Conservation (phyloP, 2,797 vertebrate genomes). For the Naso thynnoides region DNA sequence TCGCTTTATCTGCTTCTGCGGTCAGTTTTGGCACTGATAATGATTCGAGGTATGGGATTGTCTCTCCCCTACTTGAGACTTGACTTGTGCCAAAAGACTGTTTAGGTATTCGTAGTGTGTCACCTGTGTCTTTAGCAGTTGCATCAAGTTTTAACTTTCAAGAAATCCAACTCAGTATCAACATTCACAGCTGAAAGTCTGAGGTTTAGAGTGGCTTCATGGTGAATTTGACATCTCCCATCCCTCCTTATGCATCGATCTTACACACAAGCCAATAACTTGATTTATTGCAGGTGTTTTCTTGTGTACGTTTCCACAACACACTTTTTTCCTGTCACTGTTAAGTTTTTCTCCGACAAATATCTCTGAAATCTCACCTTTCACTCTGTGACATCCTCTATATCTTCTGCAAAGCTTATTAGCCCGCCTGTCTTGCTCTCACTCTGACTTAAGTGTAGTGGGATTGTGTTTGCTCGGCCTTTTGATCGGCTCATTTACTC, state of each 20-base stretch:
- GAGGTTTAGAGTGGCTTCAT: conserved; percentile 26
- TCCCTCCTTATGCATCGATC: conserved; percentile 17
- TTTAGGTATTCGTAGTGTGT: background rate
- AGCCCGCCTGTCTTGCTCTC: conserved; percentile 32
- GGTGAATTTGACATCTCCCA: conserved; percentile 23
- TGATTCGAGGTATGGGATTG: background rate
- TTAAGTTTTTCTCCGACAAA: conserved; percentile 19
- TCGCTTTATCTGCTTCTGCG: background rate
- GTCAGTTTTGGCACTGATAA: background rate
- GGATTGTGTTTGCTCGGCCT: conserved; percentile 16
- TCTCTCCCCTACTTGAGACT: background rate
- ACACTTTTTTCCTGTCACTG: conserved; percentile 9
- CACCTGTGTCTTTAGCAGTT: background rate
- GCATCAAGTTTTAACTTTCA: background rate
- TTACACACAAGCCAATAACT: conserved; percentile 13
- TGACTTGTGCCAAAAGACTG: background rate
- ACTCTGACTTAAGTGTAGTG: conserved; percentile 8
- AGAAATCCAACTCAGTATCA: background rate
- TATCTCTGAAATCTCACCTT: conserved; percentile 40
- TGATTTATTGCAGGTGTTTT: conserved; percentile 45
- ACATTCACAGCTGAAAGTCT: background rate
- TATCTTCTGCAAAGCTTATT: conserved; percentile 49
- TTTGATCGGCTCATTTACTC: conserved; percentile 51
- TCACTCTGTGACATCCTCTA: conserved; percentile 30
- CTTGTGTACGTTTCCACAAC: conserved; percentile 14